Conservation (phyloP, 2,888 invertebrate genomes). For the Mylabris sibirica region DNA sequence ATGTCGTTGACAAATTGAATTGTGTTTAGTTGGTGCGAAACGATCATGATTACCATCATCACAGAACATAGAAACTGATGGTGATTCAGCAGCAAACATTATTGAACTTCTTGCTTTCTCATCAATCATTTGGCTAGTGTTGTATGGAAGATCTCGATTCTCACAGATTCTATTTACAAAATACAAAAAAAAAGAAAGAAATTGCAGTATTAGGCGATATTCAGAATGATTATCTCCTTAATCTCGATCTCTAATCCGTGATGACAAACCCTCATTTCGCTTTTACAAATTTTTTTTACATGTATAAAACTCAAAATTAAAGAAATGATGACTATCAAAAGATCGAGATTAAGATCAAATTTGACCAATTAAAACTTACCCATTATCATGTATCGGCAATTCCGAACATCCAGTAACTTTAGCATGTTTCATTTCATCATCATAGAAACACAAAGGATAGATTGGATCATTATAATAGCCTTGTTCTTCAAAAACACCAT, state of each 20-base stretch:
- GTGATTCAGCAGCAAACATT: conserved; percentile 64
- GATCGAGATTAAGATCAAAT: too few species aligned
- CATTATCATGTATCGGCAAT: conserved; percentile 61
- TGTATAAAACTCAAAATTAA: too few species aligned
- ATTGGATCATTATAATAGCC: conserved; percentile 67
- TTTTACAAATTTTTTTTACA: too few species aligned
- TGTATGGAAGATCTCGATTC: conserved; percentile 45
- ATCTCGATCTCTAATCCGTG: too few species aligned
- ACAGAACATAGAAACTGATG: conserved; percentile 68
- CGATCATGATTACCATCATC: conserved; percentile 69
- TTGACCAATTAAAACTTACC: conserved; percentile 55
- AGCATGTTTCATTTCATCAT: conserved; percentile 55
- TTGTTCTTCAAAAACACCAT: conserved; percentile 74
- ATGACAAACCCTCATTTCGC: too few species aligned
- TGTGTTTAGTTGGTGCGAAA: conserved; percentile 72
- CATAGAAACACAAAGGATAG: conserved; percentile 66
- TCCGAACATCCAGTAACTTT: conserved; percentile 66
- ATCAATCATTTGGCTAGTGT: conserved; percentile 60
- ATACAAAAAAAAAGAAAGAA: not conserved
- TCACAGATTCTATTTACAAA: not conserved
- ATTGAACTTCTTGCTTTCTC: conserved; percentile 63
- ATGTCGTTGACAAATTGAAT: conserved; percentile 67
- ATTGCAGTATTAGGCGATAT: too few species aligned
- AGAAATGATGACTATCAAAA: too few species aligned
- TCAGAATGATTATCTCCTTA: too few species aligned